Conservation (phyloP, 2,113 vertebrate species). For the Aldabrachelys gigantea region DNA sequence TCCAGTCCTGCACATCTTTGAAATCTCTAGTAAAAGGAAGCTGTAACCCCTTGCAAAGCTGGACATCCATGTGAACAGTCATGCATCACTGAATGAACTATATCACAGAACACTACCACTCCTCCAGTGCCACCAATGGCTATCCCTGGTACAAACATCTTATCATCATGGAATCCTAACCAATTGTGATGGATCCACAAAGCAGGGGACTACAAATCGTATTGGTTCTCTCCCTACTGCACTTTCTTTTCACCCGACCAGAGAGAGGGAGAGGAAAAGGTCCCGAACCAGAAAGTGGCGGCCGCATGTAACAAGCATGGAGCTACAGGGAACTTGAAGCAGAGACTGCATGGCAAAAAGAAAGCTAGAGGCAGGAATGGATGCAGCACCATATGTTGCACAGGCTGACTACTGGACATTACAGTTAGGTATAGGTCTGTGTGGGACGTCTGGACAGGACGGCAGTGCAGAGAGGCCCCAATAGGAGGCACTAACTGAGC, state of each 20-base stretch:
- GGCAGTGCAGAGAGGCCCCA: neutral
- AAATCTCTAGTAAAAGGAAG: neutral
- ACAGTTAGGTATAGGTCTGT: neutral
- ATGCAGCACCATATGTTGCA: no score
- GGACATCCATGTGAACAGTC: neutral
- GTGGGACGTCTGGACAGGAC: neutral
- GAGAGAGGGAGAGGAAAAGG: neutral
- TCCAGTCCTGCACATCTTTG: neutral
- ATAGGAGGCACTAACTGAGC: no score
- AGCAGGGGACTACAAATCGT: neutral
- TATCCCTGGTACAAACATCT: neutral
- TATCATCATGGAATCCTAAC: neutral
- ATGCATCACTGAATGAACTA: neutral
- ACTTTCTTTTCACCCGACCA: neutral
- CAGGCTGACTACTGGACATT: neutral
- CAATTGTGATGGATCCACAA: neutral
- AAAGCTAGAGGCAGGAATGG: neutral
- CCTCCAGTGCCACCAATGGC: neutral
- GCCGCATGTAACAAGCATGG: neutral
- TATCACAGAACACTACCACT: neutral
- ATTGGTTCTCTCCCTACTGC: neutral
- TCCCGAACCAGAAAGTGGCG: neutral
- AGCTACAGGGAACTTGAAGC: neutral
- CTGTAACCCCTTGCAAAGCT: neutral
- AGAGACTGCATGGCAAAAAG: neutral